These are phyloP conservation scores for Agelaius tricolor DNA, from an alignment of 2,113 vertebrate genomes.

Conservation along the genomic window DNA sequence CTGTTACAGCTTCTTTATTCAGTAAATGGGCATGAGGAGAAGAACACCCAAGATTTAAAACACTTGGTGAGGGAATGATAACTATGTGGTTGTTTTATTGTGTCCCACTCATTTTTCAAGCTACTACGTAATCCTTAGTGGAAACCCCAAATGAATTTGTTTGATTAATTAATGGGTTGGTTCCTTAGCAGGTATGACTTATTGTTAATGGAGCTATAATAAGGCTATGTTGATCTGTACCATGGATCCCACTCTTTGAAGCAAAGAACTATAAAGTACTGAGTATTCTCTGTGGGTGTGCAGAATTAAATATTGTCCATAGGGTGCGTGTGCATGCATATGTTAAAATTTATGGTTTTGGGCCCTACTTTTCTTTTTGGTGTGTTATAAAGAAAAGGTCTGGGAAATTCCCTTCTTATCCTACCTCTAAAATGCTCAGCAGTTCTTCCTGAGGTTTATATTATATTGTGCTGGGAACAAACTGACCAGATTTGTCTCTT, in stretches of 20 bases:
- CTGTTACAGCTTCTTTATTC: not conserved
- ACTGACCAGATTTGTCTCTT: not conserved
- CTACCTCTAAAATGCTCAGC: not conserved
- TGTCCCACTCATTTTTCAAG: not conserved
- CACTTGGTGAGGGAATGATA: not conserved
- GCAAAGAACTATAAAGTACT: not conserved
- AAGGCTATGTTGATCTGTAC: not conserved
- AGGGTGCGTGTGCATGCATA: not conserved
- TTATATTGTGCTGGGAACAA: not conserved
- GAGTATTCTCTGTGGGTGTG: not conserved
- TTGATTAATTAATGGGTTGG: not conserved
- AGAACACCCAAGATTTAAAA: not conserved
- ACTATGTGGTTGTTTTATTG: not conserved
- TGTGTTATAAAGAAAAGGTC: not conserved
- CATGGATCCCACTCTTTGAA: not conserved
- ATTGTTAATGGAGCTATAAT: constrained; percentile 9
- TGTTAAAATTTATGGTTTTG: not conserved
- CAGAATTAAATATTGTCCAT: not conserved
- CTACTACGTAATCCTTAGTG: not conserved
- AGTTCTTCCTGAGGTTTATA: not conserved
- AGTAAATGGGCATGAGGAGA: not conserved
- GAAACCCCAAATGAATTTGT: constrained; percentile 3
- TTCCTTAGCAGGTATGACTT: constrained; percentile 11
- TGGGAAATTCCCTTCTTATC: not conserved
- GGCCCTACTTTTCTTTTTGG: not conserved